Evolutionary conservation across 1,140 invertebrate species (phyloP).

Genomic region (Akabosia matsudoensis): DNA sequence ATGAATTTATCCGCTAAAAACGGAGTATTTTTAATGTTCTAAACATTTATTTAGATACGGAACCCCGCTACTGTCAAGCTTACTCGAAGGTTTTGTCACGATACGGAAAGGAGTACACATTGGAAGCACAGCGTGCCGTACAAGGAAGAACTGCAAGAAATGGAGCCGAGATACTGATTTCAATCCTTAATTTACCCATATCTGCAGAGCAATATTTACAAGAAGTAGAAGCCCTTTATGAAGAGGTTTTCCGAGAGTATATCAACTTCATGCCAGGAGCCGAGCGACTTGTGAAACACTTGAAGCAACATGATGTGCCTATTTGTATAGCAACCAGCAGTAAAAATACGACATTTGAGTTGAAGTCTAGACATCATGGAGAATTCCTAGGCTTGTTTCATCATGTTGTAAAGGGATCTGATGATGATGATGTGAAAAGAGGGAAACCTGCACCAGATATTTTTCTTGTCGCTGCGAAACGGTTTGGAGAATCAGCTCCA

Average conservation of each 20-base stretch:
- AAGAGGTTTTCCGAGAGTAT: slow-evolving; percentile 14
- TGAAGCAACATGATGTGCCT: slow-evolving; percentile 72
- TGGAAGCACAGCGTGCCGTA: slow-evolving; percentile 28
- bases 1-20: neutral
- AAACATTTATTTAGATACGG: slow-evolving; percentile 31
- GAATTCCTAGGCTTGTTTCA: slow-evolving; percentile 71
- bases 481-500: slow-evolving; percentile 71
- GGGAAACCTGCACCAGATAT: slow-evolving; percentile 94
- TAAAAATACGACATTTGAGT: slow-evolving; percentile 65
- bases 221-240: slow-evolving; percentile 23
- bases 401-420: slow-evolving; percentile 78
- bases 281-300: slow-evolving; percentile 72
- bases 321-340: slow-evolving; percentile 88
- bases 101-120: slow-evolving; percentile 32
- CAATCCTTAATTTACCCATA: slow-evolving; percentile 29
- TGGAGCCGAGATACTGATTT: slow-evolving; percentile 26
- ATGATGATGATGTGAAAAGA: slow-evolving; percentile 79
- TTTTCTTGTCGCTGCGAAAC: slow-evolving; percentile 76
- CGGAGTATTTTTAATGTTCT: neutral
- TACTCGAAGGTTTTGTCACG: slow-evolving; percentile 18
- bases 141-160: slow-evolving; percentile 25
- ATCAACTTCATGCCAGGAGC: slow-evolving; percentile 62
- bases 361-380: slow-evolving; percentile 71
- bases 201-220: slow-evolving; percentile 24
- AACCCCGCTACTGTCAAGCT: slow-evolving; percentile 29